Base-by-base conservation (phyloP, 2,888 invertebrate genomes). In the Pristionchus mayeri region DNA sequence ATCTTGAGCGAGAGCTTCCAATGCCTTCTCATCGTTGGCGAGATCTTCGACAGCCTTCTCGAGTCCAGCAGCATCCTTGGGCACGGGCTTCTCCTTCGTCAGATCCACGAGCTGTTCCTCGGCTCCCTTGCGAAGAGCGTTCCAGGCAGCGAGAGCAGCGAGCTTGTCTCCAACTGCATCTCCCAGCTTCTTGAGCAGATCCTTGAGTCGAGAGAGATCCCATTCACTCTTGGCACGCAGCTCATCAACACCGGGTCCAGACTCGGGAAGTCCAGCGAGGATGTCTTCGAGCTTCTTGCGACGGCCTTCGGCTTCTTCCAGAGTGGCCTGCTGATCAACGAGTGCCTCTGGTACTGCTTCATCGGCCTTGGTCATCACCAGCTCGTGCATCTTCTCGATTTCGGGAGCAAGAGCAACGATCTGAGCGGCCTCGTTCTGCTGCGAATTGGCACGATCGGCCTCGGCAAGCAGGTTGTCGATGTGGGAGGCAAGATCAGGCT, bases 171-270 rank as follows among this genome's bases (percentile, higher is more conserved):
- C 84, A 60, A 78, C 78, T n/a, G 76, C 84, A 52, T 84, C 84
- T 30, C 37, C 60, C 40, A 78, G 37, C 21, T 63, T 37, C 78
- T 84, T 84, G 60, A 76, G 57, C 24, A 76, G 71, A 78, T 84
- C 84, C 30, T 76, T 57, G 27, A 84, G 78, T 48, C 40, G 78
- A n/a, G 84, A 87, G 67, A 88, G 85, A 86, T 87, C 89, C 87
- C 87, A 88, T 76, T 85, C 84, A 78, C 87, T 87, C 86, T 86
- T 87, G 81, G 86, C 84, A 34, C 86, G 85, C 76, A 89, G 86
- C 84, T 88, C 87, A 54, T 88, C 87, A 63, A 86, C 87, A 81
- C 86, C 87, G 24, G 78, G 78, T 52, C 52, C 50, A 52, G 50
- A 50, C 34, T 78, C 13, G 21, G 78, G 78, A 9, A 78, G 50